Evolutionary conservation across 2,797 vertebrate genomes (phyloP).

Genomic region (Mormyrops attenuatus): DNA sequence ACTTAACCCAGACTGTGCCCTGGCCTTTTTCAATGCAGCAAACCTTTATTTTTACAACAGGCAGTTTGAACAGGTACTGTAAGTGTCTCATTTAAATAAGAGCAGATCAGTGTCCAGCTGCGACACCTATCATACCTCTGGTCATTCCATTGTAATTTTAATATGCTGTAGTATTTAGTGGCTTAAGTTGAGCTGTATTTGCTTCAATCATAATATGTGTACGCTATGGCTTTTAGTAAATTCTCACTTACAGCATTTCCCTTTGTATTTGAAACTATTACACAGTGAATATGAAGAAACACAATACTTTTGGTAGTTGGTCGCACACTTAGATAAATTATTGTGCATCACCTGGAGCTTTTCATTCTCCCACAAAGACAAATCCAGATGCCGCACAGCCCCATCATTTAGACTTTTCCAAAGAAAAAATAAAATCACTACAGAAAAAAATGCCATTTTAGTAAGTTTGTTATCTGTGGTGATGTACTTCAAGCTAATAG

Average conservation of each 20-base stretch:
- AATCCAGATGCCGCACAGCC: background rate
- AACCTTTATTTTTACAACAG: constrained; percentile 66
- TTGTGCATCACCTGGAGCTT: background rate
- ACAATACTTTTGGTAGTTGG: background rate
- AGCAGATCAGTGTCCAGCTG: background rate
- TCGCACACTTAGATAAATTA: background rate
- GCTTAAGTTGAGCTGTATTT: background rate
- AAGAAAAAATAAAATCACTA: background rate
- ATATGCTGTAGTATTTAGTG: background rate
- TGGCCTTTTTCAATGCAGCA: constrained; percentile 67
- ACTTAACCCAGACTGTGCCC: constrained; percentile 52
- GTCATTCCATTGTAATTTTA: background rate
- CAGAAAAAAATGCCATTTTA: background rate
- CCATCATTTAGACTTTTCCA: background rate
- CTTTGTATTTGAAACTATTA: background rate
- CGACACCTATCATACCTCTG: background rate
- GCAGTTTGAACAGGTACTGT: constrained; percentile 71
- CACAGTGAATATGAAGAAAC: background rate
- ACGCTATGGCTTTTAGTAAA: background rate
- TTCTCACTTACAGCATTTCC: background rate
- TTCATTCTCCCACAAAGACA: background rate
- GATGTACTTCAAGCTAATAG: background rate
- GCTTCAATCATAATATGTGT: background rate
- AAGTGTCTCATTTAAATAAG: background rate
- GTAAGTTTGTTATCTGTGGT: background rate